Base-by-base conservation (phyloP, 2,888 invertebrate species). In the Rhagonycha fulva region DNA sequence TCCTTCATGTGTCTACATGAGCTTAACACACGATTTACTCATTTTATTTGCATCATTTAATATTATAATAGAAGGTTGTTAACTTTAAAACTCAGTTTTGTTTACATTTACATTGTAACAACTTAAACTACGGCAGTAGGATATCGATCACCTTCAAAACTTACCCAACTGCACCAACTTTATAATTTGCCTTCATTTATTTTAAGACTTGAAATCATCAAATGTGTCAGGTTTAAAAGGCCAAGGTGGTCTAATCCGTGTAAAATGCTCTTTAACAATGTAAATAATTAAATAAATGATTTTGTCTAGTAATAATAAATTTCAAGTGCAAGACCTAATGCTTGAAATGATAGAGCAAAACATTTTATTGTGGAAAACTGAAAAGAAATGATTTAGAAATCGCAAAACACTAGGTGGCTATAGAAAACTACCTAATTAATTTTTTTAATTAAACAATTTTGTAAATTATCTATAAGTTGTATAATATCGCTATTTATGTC, bases 1-100 rank as follows among this genome's bases (percentile, higher is more conserved):
- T 72, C 72, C 72, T 72, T 72, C 68, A 28, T 47, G 26, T 62
- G 32, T 71, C 60, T 70, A 24, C 62, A 62, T 71, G 60, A 28
- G 30, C 32, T 32, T 68, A 62, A 30, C 28, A 71, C 62, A 71
- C 70, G 62, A 30, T 32, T 30, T 32, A 4, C 68, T 32, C 28
- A 68, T n/a, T 71, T 71, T 63, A 32, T 62, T 32, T 28, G 63
- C 62, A 30, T 32, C 62, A 71, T 71, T 66, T 47, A 47, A 47
- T 47, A 47, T 47, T 67, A 47, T 14, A 32, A 72, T 66, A 66
- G 63, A 72, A 72, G 71, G 71, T 67, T 72, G 67, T 67, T 63
- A 32, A 71, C 32, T 63, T 71, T 24, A 62, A 66, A 66, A 66
- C 47, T 47, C 47, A 47, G 47, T n/a, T 47, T 47, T 47, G 47